Evolutionary conservation across 1,140 invertebrate species (phyloP).

Genomic region (Zaprionus gabonicus): DNA sequence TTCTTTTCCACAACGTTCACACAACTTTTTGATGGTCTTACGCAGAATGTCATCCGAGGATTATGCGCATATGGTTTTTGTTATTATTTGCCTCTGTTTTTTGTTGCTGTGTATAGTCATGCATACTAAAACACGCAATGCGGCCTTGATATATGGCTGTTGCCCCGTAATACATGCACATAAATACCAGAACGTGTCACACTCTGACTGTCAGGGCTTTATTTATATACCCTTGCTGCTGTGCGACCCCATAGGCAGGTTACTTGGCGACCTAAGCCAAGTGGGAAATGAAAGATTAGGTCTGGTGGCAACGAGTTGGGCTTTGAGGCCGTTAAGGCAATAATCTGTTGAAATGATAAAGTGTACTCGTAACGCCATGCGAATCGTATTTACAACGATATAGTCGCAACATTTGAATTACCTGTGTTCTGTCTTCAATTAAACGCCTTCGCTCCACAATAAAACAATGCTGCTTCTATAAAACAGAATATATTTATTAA

Average conservation of each 20-base stretch:
- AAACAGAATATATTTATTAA: no score
- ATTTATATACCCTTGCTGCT: conserved; percentile 17
- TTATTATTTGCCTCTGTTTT: conserved; percentile 4
- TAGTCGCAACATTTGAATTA: not conserved
- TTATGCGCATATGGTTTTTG: conserved; percentile 45
- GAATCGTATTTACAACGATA: not conserved
- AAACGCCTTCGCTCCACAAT: no score
- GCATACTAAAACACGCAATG: conserved; percentile 22
- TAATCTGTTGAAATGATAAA: conserved; percentile 13
- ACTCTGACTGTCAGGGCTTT: conserved; percentile 21
- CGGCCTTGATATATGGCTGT: conserved; percentile 41
- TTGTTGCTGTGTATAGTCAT: conserved; percentile 16
- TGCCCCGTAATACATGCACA: conserved; percentile 35
- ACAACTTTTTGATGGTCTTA: conserved; percentile 45
- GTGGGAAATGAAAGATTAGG: conserved; percentile 14
- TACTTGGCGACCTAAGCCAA: not conserved
- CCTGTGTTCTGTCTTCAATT: no score
- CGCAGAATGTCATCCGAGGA: conserved; percentile 51
- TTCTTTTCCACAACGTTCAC: not conserved
- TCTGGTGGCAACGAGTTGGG: conserved; percentile 9
- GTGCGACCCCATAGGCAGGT: not conserved
- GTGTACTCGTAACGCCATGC: not conserved
- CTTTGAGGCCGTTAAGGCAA: conserved; percentile 12
- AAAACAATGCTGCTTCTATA: no score
- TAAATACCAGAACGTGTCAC: conserved; percentile 46